Percentiles rank a stretch among this genome's conserved stretches.
phyloP scores from a whole-genome alignment of 2,888 invertebrate genomes.

The Barypeithes pellucidus region DNA sequence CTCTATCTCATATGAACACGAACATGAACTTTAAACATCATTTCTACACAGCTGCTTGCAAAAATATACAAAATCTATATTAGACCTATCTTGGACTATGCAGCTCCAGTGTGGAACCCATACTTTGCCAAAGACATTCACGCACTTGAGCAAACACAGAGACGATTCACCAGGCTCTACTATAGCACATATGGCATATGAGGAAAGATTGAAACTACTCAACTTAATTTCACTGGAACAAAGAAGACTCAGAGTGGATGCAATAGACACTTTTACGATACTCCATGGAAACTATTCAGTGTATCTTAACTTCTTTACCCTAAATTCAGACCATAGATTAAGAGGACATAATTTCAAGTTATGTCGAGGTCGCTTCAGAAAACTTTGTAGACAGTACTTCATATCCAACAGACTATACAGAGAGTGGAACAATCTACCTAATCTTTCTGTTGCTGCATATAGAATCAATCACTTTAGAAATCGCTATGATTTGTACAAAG shows the following conservation, averaged over 20 bases:
- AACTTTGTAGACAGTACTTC: neutral
- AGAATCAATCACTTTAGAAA: neutral
- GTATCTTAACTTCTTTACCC: neutral
- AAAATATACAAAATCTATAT: too few relatives aligned
- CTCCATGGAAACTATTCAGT: neutral
- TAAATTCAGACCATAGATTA: neutral
- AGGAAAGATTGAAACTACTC: neutral
- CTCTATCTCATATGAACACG: too few relatives aligned
- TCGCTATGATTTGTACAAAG: neutral
- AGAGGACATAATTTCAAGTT: neutral
- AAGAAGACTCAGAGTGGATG: neutral
- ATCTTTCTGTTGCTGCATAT: neutral
- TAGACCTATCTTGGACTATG: too few relatives aligned
- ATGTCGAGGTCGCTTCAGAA: neutral
- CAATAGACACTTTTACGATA: neutral
- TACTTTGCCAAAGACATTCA: neutral
- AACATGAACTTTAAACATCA: too few relatives aligned
- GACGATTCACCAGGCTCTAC: neutral
- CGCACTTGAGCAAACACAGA: neutral
- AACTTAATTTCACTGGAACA: neutral
- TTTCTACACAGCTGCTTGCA: too few relatives aligned
- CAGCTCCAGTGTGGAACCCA: neutral
- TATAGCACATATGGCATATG: slow-evolving; percentile 1
- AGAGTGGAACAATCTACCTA: neutral
- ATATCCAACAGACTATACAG: neutral